Conservation (phyloP, 2,797 vertebrate species). For the Bovichtus diacanthus region DNA sequence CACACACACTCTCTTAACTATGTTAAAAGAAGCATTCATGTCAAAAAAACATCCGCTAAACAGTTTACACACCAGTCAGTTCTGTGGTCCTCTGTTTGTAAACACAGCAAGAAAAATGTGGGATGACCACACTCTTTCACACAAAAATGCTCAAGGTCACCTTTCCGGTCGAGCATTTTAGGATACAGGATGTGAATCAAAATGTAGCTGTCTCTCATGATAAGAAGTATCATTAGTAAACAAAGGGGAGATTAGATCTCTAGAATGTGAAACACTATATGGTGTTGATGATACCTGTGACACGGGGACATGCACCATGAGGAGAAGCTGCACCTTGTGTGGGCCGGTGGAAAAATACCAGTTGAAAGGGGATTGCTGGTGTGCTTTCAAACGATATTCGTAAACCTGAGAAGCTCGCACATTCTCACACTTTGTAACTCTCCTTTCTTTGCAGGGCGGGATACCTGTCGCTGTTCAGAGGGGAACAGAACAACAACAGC, state of each 20-base stretch:
- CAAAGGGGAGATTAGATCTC: not conserved
- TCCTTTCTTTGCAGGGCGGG: slow-evolving; percentile 81
- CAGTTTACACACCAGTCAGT: slow-evolving; percentile 72
- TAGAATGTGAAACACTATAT: not conserved
- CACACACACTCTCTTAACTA: not conserved
- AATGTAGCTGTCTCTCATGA: not conserved
- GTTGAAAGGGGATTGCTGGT: not conserved
- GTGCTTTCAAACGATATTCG: slow-evolving; percentile 4
- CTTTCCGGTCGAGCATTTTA: slow-evolving; percentile 2
- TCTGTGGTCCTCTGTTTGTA: slow-evolving; percentile 68
- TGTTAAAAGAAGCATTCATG: slow-evolving; percentile 21
- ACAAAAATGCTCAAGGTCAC: slow-evolving; percentile 22
- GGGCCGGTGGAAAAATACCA: slow-evolving; percentile 32
- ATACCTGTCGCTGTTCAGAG: slow-evolving; percentile 89
- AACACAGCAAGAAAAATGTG: slow-evolving; percentile 55
- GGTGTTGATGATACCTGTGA: not conserved
- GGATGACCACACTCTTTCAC: slow-evolving; percentile 1
- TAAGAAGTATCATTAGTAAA: not conserved
- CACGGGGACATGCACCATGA: not conserved
- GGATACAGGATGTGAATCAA: not conserved
- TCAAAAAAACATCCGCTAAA: slow-evolving; percentile 65
- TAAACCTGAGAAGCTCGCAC: not conserved
- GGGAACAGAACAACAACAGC: slow-evolving; percentile 77
- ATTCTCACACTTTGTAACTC: slow-evolving; percentile 7
- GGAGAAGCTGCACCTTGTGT: not conserved